Conservation (phyloP, 1,140 invertebrate genomes). For the Ostrea denselamellosa region DNA sequence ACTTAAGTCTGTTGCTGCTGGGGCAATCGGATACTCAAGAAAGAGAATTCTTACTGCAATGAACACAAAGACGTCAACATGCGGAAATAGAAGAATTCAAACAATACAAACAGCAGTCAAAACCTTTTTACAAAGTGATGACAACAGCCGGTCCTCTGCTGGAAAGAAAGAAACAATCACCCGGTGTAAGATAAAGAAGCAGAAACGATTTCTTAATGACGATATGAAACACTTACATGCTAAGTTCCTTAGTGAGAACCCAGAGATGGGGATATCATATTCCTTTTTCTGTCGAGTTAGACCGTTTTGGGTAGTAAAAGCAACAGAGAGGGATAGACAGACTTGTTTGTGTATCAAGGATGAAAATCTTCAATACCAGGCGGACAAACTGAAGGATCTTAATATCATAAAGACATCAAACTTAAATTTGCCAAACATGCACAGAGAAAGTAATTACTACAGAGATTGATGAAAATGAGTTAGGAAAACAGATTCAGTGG, state of each 20-base stretch:
- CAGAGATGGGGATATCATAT: slow-evolving; percentile 39
- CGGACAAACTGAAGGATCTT: too few relatives aligned
- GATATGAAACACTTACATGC: slow-evolving; percentile 50
- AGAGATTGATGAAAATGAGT: too few relatives aligned
- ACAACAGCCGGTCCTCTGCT: slow-evolving; percentile 16
- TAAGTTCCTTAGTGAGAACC: slow-evolving; percentile 51
- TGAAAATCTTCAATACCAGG: too few relatives aligned
- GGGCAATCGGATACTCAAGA: slow-evolving; percentile 10
- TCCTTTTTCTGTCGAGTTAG: slow-evolving; percentile 40
- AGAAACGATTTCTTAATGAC: slow-evolving; percentile 50
- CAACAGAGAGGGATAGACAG: slow-evolving; percentile 51
- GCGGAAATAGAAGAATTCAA: not conserved
- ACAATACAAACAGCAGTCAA: slow-evolving; percentile 1
- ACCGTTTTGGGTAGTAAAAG: slow-evolving; percentile 47
- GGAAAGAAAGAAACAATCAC: slow-evolving; percentile 54
- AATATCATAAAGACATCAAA: too few relatives aligned
- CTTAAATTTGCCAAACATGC: too few relatives aligned
- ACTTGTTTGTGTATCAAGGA: slow-evolving; percentile 55
- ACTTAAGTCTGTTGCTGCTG: not conserved
- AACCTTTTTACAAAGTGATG: slow-evolving; percentile 43
- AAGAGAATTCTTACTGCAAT: slow-evolving; percentile 37
- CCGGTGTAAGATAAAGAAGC: slow-evolving; percentile 50
- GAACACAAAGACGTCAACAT: slow-evolving; percentile 9
- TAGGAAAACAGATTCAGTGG: too few relatives aligned
- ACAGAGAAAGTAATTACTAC: too few relatives aligned